phyloP scores from a whole-genome alignment of 2,888 invertebrate species.

The Tuta absoluta region DNA sequence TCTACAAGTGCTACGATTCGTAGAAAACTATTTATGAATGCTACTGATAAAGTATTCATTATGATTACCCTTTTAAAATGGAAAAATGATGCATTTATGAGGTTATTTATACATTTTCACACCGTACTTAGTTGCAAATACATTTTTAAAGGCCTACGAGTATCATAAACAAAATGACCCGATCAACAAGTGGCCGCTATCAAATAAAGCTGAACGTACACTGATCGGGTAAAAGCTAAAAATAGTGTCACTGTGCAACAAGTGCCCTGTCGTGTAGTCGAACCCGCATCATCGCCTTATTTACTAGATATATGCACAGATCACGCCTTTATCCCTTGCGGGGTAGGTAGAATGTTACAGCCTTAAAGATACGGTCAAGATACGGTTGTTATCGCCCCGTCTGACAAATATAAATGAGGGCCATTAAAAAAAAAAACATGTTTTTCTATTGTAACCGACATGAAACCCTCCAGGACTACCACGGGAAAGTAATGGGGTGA shows the following conservation, averaged over 20 bases:
- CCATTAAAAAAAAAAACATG: too few species aligned
- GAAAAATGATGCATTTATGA: not conserved
- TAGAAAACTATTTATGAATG: not conserved
- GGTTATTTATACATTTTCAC: not conserved
- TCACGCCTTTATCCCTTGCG: too few species aligned
- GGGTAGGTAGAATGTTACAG: too few species aligned
- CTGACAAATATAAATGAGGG: too few species aligned
- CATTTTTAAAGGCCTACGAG: not conserved
- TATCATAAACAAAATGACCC: not conserved
- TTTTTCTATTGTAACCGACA: too few species aligned
- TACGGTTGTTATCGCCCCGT: too few species aligned
- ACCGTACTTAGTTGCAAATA: not conserved
- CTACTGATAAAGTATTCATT: not conserved
- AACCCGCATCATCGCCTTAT: conserved; percentile 1
- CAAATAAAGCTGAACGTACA: conserved; percentile 25
- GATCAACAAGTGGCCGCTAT: conserved; percentile 10
- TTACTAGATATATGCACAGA: too few species aligned
- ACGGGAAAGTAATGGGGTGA: too few species aligned
- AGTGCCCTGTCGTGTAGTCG: conserved; percentile 35
- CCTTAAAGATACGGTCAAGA: too few species aligned
- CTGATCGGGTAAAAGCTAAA: conserved; percentile 41
- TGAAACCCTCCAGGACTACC: too few species aligned
- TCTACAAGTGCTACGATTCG: not conserved
- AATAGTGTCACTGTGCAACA: conserved; percentile 52
- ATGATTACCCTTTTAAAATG: not conserved